phyloP scores from a whole-genome alignment of 2,888 invertebrate species.

The Drosophila rellima region DNA sequence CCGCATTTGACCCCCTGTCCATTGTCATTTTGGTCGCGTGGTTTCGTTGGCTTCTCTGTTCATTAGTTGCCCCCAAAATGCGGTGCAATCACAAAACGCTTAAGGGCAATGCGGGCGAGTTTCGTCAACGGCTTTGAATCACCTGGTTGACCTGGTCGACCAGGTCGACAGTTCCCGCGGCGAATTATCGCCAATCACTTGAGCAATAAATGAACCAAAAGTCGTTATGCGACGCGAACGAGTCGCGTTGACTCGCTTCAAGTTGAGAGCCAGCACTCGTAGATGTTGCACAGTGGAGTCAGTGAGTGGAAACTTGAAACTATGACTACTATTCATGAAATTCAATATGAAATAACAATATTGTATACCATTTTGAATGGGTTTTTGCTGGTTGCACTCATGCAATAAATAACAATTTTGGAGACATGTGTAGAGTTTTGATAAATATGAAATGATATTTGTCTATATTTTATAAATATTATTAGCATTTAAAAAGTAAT shows the following conservation, averaged over 20 bases:
- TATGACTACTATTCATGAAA: too few species aligned
- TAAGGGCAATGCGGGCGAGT: conserved; percentile 41
- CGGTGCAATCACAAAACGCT: conserved; percentile 58
- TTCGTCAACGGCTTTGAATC: conserved; percentile 27
- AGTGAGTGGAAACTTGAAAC: neutral
- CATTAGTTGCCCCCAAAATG: conserved; percentile 30
- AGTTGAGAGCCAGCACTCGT: conserved; percentile 34
- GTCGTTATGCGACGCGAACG: conserved; percentile 59
- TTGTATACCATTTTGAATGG: too few species aligned
- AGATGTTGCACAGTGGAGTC: conserved; percentile 12
- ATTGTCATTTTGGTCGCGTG: neutral
- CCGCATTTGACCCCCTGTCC: conserved; percentile 5
- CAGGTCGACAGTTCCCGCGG: conserved; percentile 93
- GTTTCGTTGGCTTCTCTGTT: conserved; percentile 7
- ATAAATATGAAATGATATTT: neutral
- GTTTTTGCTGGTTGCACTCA: too few species aligned
- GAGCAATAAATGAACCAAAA: conserved; percentile 71
- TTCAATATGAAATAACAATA: too few species aligned
- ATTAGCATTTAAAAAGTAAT: neutral
- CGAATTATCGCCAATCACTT: conserved; percentile 73
- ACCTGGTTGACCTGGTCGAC: conserved; percentile 14
- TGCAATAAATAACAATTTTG: neutral
- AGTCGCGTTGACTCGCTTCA: conserved; percentile 17
- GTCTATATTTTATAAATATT: neutral
- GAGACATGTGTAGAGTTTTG: neutral